These are phyloP conservation scores for Hyles vespertilio DNA, from an alignment of 1,140 invertebrate species.

Conservation along the genomic window DNA sequence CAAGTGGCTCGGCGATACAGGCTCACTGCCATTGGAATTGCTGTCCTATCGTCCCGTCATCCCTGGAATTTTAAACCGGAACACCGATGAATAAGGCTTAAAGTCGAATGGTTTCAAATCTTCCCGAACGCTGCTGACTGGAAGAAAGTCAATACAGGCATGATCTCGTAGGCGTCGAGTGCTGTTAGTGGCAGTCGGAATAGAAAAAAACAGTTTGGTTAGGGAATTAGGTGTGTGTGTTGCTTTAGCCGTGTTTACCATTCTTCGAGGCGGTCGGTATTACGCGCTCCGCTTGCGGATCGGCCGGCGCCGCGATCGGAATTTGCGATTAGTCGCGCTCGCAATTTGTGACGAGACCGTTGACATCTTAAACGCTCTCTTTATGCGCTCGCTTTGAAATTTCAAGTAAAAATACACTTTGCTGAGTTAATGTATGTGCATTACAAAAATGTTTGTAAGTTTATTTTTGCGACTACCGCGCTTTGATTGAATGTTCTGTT, in stretches of 20 bases:
- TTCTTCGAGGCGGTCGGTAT: neutral
- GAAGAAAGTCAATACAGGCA: slow-evolving; percentile 6
- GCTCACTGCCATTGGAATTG: neutral
- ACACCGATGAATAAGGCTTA: neutral
- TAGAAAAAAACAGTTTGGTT: slow-evolving; percentile 6
- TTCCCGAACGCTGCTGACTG: neutral
- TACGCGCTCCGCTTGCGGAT: too few species aligned
- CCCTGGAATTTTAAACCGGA: neutral
- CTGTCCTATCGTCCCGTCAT: neutral
- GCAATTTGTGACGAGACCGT: slow-evolving; percentile 4
- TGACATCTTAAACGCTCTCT: slow-evolving; percentile 3
- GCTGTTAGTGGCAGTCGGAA: slow-evolving; percentile 8
- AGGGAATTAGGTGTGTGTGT: slow-evolving; percentile 6
- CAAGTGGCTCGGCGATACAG: slow-evolving; percentile 20
- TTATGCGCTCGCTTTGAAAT: neutral
- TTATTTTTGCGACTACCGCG: too few species aligned
- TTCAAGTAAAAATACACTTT: too few species aligned
- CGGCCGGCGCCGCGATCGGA: slow-evolving; percentile 2
- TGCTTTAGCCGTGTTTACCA: slow-evolving; percentile 6
- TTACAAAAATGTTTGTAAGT: too few species aligned
- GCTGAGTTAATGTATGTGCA: too few species aligned
- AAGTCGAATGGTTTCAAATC: neutral
- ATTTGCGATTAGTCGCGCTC: slow-evolving; percentile 8
- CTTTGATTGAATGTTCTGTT: too few species aligned
- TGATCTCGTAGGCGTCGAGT: slow-evolving; percentile 9